Percentiles rank a stretch among this genome's conserved stretches.
phyloP scores from a whole-genome alignment of 1,140 invertebrate genomes.

The Hyphantria cunea region DNA sequence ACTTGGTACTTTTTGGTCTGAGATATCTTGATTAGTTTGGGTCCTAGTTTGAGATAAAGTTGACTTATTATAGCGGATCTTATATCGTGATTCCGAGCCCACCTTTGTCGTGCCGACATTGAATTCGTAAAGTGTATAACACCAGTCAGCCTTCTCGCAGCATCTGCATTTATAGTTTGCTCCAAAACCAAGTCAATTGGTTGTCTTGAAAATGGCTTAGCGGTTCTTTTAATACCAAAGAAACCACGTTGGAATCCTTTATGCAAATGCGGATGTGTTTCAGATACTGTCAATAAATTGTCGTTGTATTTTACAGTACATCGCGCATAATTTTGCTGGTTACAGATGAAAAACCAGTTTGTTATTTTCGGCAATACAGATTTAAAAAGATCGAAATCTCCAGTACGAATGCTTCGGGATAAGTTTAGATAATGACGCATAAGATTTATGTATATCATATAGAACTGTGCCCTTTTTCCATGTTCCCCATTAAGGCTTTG shows the following conservation, averaged over 20 bases:
- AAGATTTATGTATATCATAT: conserved; percentile 50
- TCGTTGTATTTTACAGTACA: conserved; percentile 45
- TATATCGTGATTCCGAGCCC: conserved; percentile 29
- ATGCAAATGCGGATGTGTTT: conserved; percentile 35
- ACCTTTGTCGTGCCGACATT: conserved; percentile 43
- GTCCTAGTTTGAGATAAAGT: conserved; percentile 4
- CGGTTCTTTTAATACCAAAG: conserved; percentile 45
- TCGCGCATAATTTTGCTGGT: conserved; percentile 61
- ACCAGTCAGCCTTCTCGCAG: conserved; percentile 40
- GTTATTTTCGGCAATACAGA: conserved; percentile 37
- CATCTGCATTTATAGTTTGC: conserved; percentile 53
- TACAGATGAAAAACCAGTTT: conserved; percentile 41
- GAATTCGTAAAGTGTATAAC: conserved; percentile 45
- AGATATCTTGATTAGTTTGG: conserved; percentile 32
- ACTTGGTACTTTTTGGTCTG: too few species aligned
- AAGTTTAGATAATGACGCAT: conserved; percentile 45
- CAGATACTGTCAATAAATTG: conserved; percentile 43
- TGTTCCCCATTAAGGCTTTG: conserved; percentile 22
- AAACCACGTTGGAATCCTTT: conserved; percentile 31
- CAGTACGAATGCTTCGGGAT: conserved; percentile 41
- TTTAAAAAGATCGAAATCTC: conserved; percentile 37
- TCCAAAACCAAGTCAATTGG: conserved; percentile 48
- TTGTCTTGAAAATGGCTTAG: conserved; percentile 46
- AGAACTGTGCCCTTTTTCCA: conserved; percentile 46
- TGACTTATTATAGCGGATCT: conserved; percentile 35